Evolutionary conservation across 1,140 invertebrate genomes (phyloP).

Genomic region (Ridgeia piscesae): DNA sequence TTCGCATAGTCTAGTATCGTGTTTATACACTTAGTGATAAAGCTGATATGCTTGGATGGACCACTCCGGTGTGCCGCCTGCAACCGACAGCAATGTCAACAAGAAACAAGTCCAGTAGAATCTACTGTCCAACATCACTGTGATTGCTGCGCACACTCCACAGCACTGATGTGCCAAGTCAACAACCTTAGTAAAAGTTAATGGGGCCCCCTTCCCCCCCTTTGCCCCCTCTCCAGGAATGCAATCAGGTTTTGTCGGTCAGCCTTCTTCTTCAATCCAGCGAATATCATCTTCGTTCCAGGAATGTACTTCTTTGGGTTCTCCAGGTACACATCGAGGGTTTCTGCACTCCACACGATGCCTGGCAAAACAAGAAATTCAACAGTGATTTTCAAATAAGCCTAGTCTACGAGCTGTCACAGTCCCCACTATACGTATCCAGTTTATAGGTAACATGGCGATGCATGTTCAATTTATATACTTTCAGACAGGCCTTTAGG

Average conservation of each 20-base stretch:
- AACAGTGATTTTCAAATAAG: too few relatives aligned
- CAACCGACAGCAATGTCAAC: neutral
- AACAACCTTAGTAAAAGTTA: neutral
- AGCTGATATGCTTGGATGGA: neutral
- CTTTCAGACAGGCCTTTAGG: too few relatives aligned
- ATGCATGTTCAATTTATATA: neutral
- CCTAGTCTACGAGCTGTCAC: neutral
- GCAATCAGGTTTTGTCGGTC: conserved; percentile 96
- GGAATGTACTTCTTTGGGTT: conserved; percentile 99
- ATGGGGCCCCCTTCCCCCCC: too few relatives aligned
- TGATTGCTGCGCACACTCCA: neutral
- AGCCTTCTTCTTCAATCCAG: conserved; percentile 93
- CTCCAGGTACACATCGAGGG: conserved; percentile 92
- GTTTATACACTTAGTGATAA: neutral
- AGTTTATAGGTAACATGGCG: neutral
- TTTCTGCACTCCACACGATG: conserved; percentile 94
- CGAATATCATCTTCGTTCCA: conserved; percentile 99
- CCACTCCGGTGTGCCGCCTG: neutral
- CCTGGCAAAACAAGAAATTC: conserved; percentile 63
- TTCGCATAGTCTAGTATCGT: neutral
- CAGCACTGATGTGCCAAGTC: conserved; percentile 15
- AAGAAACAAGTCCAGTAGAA: conserved; percentile 11
- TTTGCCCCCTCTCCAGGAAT: conserved; percentile 75
- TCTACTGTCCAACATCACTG: neutral
- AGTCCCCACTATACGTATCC: neutral